These are phyloP conservation scores for Pterophyllum scalare DNA, from an alignment of 2,113 vertebrate genomes.

Conservation along the genomic window DNA sequence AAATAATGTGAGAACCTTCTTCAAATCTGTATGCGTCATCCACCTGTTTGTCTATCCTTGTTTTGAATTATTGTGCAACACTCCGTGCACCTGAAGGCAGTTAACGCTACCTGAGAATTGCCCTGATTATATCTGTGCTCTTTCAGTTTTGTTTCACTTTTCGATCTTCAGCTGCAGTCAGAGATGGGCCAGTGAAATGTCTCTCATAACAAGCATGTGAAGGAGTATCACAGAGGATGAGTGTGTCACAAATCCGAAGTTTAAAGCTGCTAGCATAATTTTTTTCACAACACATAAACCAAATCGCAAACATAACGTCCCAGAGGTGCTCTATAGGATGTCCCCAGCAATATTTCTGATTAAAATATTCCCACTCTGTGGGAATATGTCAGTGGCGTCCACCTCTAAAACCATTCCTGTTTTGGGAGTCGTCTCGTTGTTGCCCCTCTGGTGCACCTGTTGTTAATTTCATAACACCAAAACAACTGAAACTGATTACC, in stretches of 20 bases:
- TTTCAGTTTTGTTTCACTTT: constrained; percentile 1
- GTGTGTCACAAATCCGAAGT: neutral
- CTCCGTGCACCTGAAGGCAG: constrained; percentile 5
- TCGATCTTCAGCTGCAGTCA: neutral
- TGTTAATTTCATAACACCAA: too few relatives aligned
- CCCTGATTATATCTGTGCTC: constrained; percentile 16
- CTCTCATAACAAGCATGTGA: neutral
- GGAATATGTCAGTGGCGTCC: too few relatives aligned
- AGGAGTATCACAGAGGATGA: neutral
- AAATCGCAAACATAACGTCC: too few relatives aligned
- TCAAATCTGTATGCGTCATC: constrained; percentile 41
- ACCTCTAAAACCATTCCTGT: too few relatives aligned
- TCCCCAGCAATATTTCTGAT: too few relatives aligned
- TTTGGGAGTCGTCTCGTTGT: too few relatives aligned
- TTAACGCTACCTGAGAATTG: constrained; percentile 28
- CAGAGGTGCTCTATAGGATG: too few relatives aligned
- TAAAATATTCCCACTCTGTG: too few relatives aligned
- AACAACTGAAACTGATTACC: too few relatives aligned
- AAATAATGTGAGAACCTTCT: constrained; percentile 19
- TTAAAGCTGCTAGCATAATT: neutral
- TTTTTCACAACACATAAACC: neutral
- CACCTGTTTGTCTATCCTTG: neutral
- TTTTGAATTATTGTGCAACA: constrained; percentile 36
- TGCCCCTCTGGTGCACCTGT: too few relatives aligned
- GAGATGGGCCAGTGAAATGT: neutral